A percentile compares a stretch with the other conserved stretches of the same genome.
These are phyloP conservation scores for Lepidurus apus DNA, from an alignment of 1,140 invertebrate genomes.

Conservation along the genomic window DNA sequence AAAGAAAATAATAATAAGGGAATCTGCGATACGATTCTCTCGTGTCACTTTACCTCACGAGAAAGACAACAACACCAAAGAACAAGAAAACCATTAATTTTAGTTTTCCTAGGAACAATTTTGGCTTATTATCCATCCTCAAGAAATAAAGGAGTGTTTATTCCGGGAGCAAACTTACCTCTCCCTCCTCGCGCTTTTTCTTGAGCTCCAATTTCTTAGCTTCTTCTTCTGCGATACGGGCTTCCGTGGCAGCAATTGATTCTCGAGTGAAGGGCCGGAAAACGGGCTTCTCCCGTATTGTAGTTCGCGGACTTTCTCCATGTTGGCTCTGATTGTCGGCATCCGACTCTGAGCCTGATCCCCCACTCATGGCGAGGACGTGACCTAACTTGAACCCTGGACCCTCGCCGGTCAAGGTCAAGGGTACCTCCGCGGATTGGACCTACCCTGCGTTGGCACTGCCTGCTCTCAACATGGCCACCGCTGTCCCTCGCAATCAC, in stretches of 20 bases:
- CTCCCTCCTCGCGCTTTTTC: conserved; percentile 89
- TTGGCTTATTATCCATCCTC: too few species aligned
- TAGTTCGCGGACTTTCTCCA: conserved; percentile 8
- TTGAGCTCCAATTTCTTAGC: conserved; percentile 92
- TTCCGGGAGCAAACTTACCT: conserved; percentile 55
- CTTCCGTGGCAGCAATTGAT: conserved; percentile 86
- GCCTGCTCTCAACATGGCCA: conserved; percentile 17
- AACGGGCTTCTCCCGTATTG: conserved; percentile 23
- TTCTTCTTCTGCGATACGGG: conserved; percentile 87
- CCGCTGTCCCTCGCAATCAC: neutral
- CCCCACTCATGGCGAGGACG: conserved; percentile 28
- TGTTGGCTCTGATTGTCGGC: conserved; percentile 27
- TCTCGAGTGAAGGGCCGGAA: conserved; percentile 97
- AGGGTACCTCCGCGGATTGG: neutral
- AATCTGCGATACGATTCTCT: too few species aligned
- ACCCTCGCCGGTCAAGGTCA: conserved; percentile 25
- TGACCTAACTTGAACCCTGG: neutral
- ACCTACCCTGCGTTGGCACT: conserved; percentile 22
- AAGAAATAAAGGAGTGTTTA: too few species aligned
- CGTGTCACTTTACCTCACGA: too few species aligned
- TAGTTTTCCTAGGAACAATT: too few species aligned
- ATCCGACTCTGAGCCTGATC: conserved; percentile 28
- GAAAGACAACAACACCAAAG: too few species aligned
- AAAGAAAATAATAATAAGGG: too few species aligned
- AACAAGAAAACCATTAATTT: too few species aligned